These are phyloP conservation scores for Drosophila ambigua DNA, from an alignment of 1,140 invertebrate genomes.

Conservation along the genomic window DNA sequence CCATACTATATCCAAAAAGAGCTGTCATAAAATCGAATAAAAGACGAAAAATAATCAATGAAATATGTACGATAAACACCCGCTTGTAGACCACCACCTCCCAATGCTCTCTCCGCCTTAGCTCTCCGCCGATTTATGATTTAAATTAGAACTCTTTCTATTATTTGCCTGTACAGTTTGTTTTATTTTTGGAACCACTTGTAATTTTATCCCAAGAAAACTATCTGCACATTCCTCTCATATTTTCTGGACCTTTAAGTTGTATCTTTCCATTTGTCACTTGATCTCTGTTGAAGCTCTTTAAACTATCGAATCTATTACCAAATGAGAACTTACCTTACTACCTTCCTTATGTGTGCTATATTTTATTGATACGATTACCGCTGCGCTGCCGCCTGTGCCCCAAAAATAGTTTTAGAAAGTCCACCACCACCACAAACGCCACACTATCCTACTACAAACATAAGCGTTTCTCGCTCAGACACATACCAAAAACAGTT, in stretches of 20 bases:
- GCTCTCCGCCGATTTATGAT: constrained; percentile 20
- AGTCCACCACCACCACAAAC: constrained; percentile 79
- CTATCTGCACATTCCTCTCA: too few relatives aligned
- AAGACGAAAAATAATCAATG: not conserved
- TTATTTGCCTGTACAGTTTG: constrained; percentile 36
- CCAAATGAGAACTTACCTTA: constrained; percentile 45
- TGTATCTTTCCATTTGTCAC: too few relatives aligned
- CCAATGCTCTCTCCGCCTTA: constrained; percentile 13
- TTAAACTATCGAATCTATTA: too few relatives aligned
- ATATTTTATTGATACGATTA: constrained; percentile 50
- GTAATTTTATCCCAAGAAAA: too few relatives aligned
- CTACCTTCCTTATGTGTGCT: constrained; percentile 59
- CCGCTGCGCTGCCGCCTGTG: constrained; percentile 57
- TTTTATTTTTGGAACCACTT: too few relatives aligned
- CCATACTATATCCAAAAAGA: constrained; percentile 12
- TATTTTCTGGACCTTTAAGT: too few relatives aligned
- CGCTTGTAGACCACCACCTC: constrained; percentile 22
- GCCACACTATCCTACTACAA: constrained; percentile 81
- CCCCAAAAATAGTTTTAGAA: constrained; percentile 72
- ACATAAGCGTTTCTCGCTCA: constrained; percentile 82
- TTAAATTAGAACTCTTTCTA: constrained; percentile 8
- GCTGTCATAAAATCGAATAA: constrained; percentile 22
- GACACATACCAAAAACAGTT: constrained; percentile 80
- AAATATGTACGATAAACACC: constrained; percentile 20
- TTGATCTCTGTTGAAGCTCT: too few relatives aligned